Evolutionary conservation across 2,113 vertebrate genomes (phyloP).

Genomic region (Nycticorax nycticorax): DNA sequence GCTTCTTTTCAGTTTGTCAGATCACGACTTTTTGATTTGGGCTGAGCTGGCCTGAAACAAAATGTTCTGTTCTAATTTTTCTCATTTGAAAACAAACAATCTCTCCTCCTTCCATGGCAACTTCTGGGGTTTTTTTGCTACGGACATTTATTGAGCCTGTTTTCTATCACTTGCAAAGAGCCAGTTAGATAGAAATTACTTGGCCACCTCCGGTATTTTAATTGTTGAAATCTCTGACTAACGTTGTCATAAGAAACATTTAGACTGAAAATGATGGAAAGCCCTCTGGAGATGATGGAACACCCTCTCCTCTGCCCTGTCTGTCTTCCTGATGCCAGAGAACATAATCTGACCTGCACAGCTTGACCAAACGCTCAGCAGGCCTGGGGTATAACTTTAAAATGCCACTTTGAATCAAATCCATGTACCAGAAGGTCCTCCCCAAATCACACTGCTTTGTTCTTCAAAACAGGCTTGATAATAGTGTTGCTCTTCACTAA

Average conservation of each 20-base stretch:
- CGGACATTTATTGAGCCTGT: neutral
- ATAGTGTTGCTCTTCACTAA: neutral
- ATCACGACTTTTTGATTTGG: neutral
- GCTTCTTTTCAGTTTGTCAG: slow-evolving; percentile 23
- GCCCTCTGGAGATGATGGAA: neutral
- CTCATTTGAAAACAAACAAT: neutral
- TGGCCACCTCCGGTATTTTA: neutral
- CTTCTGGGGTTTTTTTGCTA: neutral
- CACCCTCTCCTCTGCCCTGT: neutral
- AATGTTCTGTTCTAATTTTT: slow-evolving; percentile 11
- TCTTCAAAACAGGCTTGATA: neutral
- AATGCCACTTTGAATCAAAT: slow-evolving; percentile 27
- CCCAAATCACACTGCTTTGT: neutral
- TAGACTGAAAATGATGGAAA: neutral
- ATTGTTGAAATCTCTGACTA: neutral
- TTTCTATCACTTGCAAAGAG: neutral
- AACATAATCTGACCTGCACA: neutral
- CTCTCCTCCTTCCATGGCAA: neutral
- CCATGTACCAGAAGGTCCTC: neutral
- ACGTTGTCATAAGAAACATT: neutral
- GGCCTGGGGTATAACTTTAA: neutral
- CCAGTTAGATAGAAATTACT: neutral
- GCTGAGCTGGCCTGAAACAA: slow-evolving; percentile 21
- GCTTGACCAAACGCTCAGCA: neutral
- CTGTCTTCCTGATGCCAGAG: neutral